Conservation (phyloP, 2,888 invertebrate genomes). For the Agrochola macilenta region DNA sequence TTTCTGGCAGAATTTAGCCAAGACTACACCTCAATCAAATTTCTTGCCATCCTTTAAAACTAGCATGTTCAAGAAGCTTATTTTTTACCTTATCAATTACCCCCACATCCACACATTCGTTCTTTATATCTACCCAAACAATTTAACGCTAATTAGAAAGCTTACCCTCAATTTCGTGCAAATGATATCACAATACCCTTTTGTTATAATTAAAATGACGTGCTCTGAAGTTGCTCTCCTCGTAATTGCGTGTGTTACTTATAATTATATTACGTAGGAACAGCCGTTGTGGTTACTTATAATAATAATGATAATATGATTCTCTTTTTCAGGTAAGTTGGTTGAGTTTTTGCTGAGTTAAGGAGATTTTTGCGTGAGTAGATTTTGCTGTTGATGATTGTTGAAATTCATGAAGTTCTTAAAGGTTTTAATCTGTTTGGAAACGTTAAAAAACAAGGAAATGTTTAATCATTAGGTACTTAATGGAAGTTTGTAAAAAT, state of each 20-base stretch:
- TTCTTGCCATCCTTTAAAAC: too few relatives aligned
- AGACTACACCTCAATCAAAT: background rate
- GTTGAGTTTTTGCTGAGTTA: background rate
- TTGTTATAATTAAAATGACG: conserved; percentile 55
- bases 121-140: conserved; percentile 29
- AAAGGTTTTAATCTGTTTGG: background rate
- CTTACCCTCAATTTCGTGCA: conserved; percentile 48
- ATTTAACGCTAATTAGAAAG: conserved; percentile 52
- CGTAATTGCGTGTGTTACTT: conserved; percentile 47
- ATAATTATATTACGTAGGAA: conserved; percentile 42
- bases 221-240: conserved; percentile 30
- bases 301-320: conserved; percentile 22
- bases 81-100: background rate
- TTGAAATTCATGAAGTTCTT: background rate
- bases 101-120: conserved; percentile 9
- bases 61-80: background rate
- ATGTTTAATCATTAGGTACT: background rate
- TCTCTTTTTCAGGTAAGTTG: conserved; percentile 63
- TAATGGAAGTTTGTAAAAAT: background rate
- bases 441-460: too few relatives aligned
- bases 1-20: background rate
- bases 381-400: background rate
- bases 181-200: conserved; percentile 49
- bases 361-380: conserved; percentile 30
- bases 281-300: conserved; percentile 36